These are phyloP conservation scores for Kryptolebias ocellatus DNA, from an alignment of 2,797 vertebrate genomes.

Conservation along the genomic window DNA sequence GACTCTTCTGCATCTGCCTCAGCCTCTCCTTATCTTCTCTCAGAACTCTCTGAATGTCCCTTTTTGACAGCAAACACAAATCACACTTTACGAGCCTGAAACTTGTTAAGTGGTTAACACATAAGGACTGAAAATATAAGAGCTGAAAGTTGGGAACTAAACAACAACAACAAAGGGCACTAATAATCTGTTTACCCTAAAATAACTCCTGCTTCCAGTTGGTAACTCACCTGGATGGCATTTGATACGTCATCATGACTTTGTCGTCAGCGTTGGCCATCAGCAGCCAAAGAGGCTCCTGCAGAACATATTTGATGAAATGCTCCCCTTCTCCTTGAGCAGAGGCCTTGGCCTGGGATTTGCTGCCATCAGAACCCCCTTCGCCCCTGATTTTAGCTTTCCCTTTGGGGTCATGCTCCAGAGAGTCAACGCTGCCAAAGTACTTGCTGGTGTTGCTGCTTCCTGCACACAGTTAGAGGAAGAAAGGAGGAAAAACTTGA, in stretches of 20 bases:
- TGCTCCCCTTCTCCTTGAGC: slow-evolving; percentile 71
- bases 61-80: slow-evolving; percentile 52
- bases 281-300: slow-evolving; percentile 92
- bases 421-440: slow-evolving; percentile 91
- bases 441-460: slow-evolving; percentile 94
- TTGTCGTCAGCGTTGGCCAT: slow-evolving; percentile 88
- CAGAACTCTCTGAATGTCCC: slow-evolving; percentile 87
- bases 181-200: no score
- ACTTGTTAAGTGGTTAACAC: not conserved
- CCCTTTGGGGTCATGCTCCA: slow-evolving; percentile 85
- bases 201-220: not conserved
- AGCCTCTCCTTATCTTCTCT: slow-evolving; percentile 89
- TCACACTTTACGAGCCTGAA: not conserved
- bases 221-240: slow-evolving; percentile 86
- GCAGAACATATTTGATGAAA: slow-evolving; percentile 85
- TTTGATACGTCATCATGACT: slow-evolving; percentile 94
- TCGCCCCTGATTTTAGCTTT: slow-evolving; percentile 55
- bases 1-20: slow-evolving; percentile 88
- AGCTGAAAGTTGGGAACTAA: not conserved
- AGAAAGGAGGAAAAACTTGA: not conserved
- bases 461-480: slow-evolving; percentile 70
- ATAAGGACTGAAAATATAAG: no score
- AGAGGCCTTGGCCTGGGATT: slow-evolving; percentile 48
- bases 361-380: slow-evolving; percentile 44
- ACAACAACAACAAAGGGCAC: not conserved